Conservation (phyloP, 2,888 invertebrate genomes). For the Cerastoderma edule region DNA sequence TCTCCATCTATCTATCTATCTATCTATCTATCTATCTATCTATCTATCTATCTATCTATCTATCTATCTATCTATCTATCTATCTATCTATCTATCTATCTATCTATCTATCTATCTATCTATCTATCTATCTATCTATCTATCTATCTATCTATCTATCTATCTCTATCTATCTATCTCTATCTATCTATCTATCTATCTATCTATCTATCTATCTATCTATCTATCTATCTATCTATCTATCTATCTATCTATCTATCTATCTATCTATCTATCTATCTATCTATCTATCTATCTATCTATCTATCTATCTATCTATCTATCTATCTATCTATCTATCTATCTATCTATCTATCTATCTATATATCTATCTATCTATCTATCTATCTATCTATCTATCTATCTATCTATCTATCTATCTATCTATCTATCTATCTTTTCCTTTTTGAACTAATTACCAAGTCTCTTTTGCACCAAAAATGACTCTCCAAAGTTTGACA, state of each 20-base stretch:
- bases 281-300: background rate
- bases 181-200: background rate
- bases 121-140: background rate
- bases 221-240: background rate
- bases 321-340: background rate
- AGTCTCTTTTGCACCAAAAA: too few relatives aligned
- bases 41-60: background rate
- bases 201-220: background rate
- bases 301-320: background rate
- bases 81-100: background rate
- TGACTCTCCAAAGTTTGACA: too few relatives aligned
- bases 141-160: background rate
- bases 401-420: slow-evolving; percentile 1
- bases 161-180: background rate
- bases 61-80: background rate
- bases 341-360: background rate
- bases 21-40: background rate
- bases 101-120: background rate
- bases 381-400: slow-evolving; percentile 1
- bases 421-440: background rate
- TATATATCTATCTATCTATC: background rate
- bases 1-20: background rate
- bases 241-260: background rate
- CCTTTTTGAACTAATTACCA: background rate
- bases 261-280: background rate